These are phyloP conservation scores for Agelastica alni DNA, from an alignment of 2,888 invertebrate species.

Conservation along the genomic window DNA sequence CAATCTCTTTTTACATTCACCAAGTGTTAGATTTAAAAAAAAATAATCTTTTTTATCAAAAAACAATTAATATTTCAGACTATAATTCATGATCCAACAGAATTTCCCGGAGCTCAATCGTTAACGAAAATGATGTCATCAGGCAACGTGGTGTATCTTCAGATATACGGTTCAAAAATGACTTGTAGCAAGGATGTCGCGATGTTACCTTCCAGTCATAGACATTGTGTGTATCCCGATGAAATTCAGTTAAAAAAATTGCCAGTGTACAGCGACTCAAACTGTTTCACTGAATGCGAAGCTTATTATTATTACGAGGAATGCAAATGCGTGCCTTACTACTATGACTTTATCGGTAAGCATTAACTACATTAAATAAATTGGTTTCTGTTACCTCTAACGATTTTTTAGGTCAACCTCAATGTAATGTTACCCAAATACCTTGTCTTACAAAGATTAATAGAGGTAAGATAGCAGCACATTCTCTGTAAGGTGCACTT, in stretches of 20 bases:
- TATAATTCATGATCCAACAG: constrained; percentile 43
- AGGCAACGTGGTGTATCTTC: constrained; percentile 36
- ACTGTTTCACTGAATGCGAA: constrained; percentile 48
- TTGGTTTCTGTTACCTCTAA: too few species aligned
- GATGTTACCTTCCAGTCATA: constrained; percentile 39
- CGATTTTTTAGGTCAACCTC: constrained; percentile 33
- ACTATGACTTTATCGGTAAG: constrained; percentile 41
- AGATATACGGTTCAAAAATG: constrained; percentile 40
- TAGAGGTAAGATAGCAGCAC: constrained; percentile 28
- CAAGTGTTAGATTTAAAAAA: too few species aligned
- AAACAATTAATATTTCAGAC: constrained; percentile 43
- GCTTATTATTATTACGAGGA: constrained; percentile 31
- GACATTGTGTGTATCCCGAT: constrained; percentile 44
- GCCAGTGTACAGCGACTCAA: constrained; percentile 45
- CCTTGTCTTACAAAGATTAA: constrained; percentile 43
- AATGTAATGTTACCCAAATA: constrained; percentile 49
- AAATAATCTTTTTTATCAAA: too few species aligned
- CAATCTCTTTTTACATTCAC: too few species aligned
- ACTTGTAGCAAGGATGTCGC: constrained; percentile 40
- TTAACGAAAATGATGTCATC: constrained; percentile 35
- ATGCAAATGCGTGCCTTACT: constrained; percentile 51
- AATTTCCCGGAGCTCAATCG: constrained; percentile 42
- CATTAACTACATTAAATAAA: too few species aligned
- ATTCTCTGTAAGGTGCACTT: too few species aligned
- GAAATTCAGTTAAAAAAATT: constrained; percentile 40